Conservation (phyloP, 2,797 vertebrate genomes). For the Tinamus major region DNA sequence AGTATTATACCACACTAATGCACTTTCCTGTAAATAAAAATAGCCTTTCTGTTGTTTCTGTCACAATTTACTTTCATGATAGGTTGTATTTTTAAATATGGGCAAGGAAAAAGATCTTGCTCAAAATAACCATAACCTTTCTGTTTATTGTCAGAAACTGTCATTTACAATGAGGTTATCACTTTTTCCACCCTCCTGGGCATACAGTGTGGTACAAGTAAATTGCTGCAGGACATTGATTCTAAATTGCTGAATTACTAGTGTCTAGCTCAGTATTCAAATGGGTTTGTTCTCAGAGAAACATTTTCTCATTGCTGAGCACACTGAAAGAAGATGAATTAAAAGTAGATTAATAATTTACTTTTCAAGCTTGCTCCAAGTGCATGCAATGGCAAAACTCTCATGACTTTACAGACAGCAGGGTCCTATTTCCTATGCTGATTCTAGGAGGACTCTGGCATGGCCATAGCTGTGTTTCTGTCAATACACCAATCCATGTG, state of each 20-base stretch:
- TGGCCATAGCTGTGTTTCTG: conserved; percentile 14
- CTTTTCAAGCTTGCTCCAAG: conserved; percentile 19
- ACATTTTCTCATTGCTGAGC: background rate
- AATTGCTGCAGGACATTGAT: conserved; percentile 69
- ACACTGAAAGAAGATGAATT: background rate
- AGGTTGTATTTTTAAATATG: background rate
- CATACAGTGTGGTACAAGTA: conserved; percentile 43
- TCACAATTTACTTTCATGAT: background rate
- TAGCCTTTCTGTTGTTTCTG: background rate
- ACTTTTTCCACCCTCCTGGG: conserved; percentile 74
- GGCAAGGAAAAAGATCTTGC: background rate
- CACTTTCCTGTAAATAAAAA: background rate
- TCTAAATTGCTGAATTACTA: conserved; percentile 57
- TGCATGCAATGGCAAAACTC: background rate
- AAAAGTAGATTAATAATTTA: conserved; percentile 61
- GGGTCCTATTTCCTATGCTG: background rate
- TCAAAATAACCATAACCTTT: conserved; percentile 51
- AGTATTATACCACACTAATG: background rate
- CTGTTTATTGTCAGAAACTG: conserved; percentile 47
- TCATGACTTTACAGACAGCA: background rate
- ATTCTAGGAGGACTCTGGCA: background rate
- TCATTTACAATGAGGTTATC: conserved; percentile 48
- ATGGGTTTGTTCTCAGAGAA: conserved; percentile 9
- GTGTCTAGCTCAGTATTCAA: conserved; percentile 37
- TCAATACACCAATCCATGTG: conserved; percentile 66